Base-by-base conservation (phyloP, 2,888 invertebrate genomes). In the Raillietiella orientalis region DNA sequence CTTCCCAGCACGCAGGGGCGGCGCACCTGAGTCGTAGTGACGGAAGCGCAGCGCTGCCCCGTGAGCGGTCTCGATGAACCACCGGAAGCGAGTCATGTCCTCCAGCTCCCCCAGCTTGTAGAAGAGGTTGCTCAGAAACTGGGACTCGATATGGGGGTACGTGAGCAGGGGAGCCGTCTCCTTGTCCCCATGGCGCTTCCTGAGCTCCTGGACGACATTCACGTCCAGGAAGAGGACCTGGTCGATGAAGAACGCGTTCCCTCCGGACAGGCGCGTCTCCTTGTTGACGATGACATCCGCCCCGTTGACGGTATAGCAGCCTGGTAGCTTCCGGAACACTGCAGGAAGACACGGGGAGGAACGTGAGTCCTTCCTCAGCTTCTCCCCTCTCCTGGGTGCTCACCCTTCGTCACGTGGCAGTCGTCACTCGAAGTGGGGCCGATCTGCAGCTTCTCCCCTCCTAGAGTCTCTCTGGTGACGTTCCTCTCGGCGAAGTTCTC, bases 101-200 rank as follows among this genome's bases (percentile, higher is more conserved):
- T 58, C 56, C 5, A 38, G 34, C 31, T 55, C 43, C 40, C 59
- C 59, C 24, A 60, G 41, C n/a, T 57, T 56, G 32, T 59, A 41
- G 41, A 58, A 60, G 3, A 59, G 56, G 39, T 60, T 59, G 12
- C 58, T 58, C 17, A 60, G 39, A 37, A 60, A 60, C 37, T 59
- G 59, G n/a, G 60, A 59, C 19, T 58, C 58, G 38, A 59, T 58
- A 59, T 59, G 60, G 3, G 60, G 59, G 34, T 59, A 59, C 3
- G 59, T 59, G 30, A 61, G 38, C 19, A 61, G 42, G 9, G 61
- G 61, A 10, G 61, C 59, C 11, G 60, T 60, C 42, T 61, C 61
- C 41, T 60, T 59, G 40, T 61, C 60, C 34, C 55, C 50, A 39
- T 61, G 57, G 41, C 57, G 55, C 40, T 58, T 56, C 40, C 59